A percentile compares a stretch with the other conserved stretches of the same genome.
Conservation (phyloP, 2,888 invertebrate genomes). For the Cylindroiulus punctatus region DNA sequence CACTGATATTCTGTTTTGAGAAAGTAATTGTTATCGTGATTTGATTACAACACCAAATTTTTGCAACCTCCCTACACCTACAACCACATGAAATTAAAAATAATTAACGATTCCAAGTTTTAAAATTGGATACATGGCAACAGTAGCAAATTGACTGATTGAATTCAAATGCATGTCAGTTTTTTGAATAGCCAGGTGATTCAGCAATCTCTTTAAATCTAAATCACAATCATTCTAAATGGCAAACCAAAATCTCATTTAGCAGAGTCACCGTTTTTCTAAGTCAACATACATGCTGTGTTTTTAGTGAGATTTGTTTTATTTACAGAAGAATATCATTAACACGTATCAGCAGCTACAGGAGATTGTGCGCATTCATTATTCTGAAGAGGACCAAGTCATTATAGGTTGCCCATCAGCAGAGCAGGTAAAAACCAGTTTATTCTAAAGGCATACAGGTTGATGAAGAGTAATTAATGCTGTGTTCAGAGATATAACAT, state of each 20-base stretch:
- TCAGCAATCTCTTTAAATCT: no score
- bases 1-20: neutral
- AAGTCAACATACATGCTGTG: neutral
- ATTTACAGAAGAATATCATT: conserved; percentile 77
- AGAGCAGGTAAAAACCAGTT: conserved; percentile 77
- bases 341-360: conserved; percentile 86
- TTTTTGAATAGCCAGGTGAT: no score
- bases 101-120: conserved; percentile 69
- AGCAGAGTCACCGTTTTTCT: neutral
- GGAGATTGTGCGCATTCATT: conserved; percentile 77
- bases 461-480: neutral
- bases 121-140: neutral
- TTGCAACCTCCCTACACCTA: neutral
- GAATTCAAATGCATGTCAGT: no score
- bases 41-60: neutral
- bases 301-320: neutral
- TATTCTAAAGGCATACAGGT: neutral
- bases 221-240: no score
- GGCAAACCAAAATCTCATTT: neutral
- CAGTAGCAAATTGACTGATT: no score
- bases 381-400: conserved; percentile 81
- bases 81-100: neutral
- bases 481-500: neutral
- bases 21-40: neutral
- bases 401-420: conserved; percentile 91